Conservation (phyloP, 2,797 vertebrate species). For the Phalanger gymnotis region DNA sequence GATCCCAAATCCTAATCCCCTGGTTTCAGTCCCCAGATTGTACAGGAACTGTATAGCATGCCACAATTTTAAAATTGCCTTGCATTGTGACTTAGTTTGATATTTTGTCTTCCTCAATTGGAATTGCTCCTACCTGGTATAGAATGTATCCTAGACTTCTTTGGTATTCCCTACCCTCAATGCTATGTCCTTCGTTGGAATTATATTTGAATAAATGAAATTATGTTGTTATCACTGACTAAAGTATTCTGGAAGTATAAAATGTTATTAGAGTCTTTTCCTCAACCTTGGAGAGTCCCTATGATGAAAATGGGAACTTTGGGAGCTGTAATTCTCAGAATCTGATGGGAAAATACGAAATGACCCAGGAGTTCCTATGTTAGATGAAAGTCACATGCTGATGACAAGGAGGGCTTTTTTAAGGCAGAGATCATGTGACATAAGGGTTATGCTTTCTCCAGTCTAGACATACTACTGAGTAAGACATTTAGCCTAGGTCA, state of each 20-base stretch:
- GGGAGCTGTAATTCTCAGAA: not conserved
- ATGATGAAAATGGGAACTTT: not conserved
- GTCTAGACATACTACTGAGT: not conserved
- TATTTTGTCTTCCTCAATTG: conserved; percentile 18
- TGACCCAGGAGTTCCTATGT: not conserved
- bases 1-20: not conserved
- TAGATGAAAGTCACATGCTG: not conserved
- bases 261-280: not conserved
- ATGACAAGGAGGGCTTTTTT: not conserved
- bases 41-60: not conserved
- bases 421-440: not conserved
- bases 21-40: not conserved
- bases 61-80: conserved; percentile 14
- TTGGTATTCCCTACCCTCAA: not conserved
- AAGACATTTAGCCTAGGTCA: not conserved
- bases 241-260: not conserved
- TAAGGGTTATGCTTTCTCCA: not conserved
- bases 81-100: not conserved
- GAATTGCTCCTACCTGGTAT: not conserved
- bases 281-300: not conserved
- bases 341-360: not conserved
- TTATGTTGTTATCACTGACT: not conserved
- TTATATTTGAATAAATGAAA: not conserved
- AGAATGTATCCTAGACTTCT: not conserved
- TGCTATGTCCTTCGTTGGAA: not conserved